Conservation (phyloP, 2,888 invertebrate genomes). For the Candidula unifasciata region DNA sequence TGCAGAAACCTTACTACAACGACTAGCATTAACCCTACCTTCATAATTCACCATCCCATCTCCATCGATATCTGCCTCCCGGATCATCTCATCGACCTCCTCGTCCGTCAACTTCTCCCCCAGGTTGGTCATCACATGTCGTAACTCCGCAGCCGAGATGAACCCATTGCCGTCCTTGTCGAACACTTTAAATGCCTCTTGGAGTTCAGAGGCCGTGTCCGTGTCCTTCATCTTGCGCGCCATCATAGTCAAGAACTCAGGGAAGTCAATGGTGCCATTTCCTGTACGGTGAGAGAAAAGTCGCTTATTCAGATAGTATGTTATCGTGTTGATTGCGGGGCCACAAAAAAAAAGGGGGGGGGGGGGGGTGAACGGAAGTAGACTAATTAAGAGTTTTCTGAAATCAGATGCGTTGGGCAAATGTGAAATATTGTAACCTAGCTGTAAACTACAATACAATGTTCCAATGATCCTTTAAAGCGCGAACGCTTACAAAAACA, state of each 20-base stretch:
- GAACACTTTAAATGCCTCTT: conserved; percentile 59
- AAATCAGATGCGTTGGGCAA: too few relatives aligned
- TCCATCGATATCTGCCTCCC: conserved; percentile 91
- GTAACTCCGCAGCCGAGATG: conserved; percentile 57
- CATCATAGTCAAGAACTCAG: conserved; percentile 99
- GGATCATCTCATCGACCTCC: conserved; percentile 61
- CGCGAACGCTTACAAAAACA: too few relatives aligned
- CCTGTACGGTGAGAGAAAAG: conserved; percentile 81
- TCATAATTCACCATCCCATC: conserved; percentile 83
- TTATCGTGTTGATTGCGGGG: neutral
- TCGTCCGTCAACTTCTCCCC: conserved; percentile 57
- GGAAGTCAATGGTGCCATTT: conserved; percentile 99
- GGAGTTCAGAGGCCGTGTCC: conserved; percentile 54
- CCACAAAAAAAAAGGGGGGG: too few relatives aligned
- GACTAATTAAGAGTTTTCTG: too few relatives aligned
- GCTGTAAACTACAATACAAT: too few relatives aligned
- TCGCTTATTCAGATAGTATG: neutral
- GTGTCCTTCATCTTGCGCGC: conserved; percentile 88
- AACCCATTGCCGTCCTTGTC: conserved; percentile 59
- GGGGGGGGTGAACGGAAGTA: too few relatives aligned
- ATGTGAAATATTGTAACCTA: too few relatives aligned
- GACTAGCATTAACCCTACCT: neutral
- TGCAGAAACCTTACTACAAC: neutral
- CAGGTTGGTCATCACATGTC: conserved; percentile 57
- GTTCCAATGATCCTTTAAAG: too few relatives aligned